These are phyloP conservation scores for Thaumatotibia leucotreta DNA, from an alignment of 1,140 invertebrate species.

Conservation along the genomic window DNA sequence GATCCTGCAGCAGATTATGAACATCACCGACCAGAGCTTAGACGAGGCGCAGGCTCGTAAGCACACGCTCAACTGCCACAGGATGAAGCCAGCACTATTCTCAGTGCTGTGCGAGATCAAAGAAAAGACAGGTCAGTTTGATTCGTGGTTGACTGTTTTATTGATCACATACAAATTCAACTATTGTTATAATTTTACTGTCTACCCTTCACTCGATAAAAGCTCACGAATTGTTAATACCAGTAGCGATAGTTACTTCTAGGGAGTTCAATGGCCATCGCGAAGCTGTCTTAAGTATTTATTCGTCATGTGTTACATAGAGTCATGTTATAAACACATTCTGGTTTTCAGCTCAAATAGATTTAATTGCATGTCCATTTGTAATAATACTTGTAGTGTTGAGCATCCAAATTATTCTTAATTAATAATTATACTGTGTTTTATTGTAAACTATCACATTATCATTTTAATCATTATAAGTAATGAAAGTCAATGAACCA, in stretches of 20 bases:
- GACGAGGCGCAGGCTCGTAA: slow-evolving; percentile 99
- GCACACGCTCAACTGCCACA: slow-evolving; percentile 96
- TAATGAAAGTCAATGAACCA: no score
- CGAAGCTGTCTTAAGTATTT: not conserved
- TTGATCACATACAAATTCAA: not conserved
- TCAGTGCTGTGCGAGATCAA: slow-evolving; percentile 98
- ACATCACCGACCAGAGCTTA: slow-evolving; percentile 98
- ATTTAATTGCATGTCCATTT: not conserved
- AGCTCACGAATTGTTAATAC: not conserved
- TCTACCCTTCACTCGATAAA: not conserved
- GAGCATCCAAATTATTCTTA: no score
- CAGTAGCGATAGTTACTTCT: not conserved
- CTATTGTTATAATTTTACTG: no score
- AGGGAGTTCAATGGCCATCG: not conserved
- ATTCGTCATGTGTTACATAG: not conserved
- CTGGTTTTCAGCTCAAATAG: not conserved
- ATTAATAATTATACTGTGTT: no score
- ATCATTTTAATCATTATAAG: no score
- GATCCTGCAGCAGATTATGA: slow-evolving; percentile 98
- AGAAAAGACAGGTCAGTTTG: slow-evolving; percentile 92
- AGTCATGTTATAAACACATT: not conserved
- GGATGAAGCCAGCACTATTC: slow-evolving; percentile 97
- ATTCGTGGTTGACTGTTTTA: not conserved
- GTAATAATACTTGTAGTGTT: no score
- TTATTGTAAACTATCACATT: no score